Percentiles rank a stretch among this genome's conserved stretches.
These are phyloP conservation scores for Poeciliopsis infans DNA, from an alignment of 2,797 vertebrate genomes.

Conservation along the genomic window DNA sequence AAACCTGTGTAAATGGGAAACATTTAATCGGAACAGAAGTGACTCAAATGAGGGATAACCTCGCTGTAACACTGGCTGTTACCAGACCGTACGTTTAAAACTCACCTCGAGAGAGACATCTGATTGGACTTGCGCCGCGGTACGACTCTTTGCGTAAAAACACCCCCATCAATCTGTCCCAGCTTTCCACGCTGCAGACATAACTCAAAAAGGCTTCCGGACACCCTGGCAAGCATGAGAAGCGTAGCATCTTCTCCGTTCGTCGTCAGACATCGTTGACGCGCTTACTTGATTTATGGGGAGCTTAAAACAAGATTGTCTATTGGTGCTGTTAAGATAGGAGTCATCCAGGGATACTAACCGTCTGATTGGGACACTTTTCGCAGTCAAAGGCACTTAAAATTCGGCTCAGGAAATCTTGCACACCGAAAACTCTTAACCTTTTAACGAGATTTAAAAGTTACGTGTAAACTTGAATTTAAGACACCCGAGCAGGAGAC, in stretches of 20 bases:
- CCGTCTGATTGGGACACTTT: constrained; percentile 48
- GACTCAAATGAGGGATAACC: constrained; percentile 23
- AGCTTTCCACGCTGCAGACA: constrained; percentile 36
- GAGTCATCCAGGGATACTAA: constrained; percentile 70
- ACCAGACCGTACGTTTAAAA: constrained; percentile 17
- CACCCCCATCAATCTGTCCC: constrained; percentile 37
- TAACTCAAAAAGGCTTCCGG: constrained; percentile 25
- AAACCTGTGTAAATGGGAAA: constrained; percentile 13
- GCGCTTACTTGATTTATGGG: constrained; percentile 55
- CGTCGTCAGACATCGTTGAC: constrained; percentile 46
- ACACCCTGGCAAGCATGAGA: constrained; percentile 16
- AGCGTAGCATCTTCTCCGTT: constrained; percentile 43
- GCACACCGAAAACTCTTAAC: constrained; percentile 29
- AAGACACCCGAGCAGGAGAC: constrained; percentile 55
- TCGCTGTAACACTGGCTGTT: constrained; percentile 35
- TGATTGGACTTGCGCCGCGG: constrained; percentile 9
- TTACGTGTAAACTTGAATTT: constrained; percentile 61
- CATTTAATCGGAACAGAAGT: constrained; percentile 8
- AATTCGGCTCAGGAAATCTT: constrained; percentile 59
- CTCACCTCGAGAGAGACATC: constrained; percentile 12
- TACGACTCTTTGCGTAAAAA: constrained; percentile 15
- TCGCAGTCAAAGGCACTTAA: constrained; percentile 80
- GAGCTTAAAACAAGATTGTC: constrained; percentile 76
- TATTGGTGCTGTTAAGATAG: constrained; percentile 52
- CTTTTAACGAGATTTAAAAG: constrained; percentile 23